Base-by-base conservation (phyloP, 2,888 invertebrate genomes). In the Toxonevra muliebris region DNA sequence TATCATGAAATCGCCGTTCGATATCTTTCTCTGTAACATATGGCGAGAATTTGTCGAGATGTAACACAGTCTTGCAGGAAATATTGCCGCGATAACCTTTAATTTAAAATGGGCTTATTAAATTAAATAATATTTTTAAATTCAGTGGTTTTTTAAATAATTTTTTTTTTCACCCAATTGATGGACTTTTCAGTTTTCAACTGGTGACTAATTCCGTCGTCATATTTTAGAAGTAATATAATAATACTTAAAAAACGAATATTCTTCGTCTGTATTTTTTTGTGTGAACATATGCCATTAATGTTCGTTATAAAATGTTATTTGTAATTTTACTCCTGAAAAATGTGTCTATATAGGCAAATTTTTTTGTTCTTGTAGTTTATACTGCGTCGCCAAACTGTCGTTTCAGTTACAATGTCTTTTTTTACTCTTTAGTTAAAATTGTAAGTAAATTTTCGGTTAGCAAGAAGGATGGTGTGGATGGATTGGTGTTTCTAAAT, bases 51-150 rank as follows among this genome's bases (percentile, higher is more conserved):
- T 85, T 85, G 64, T 85, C 85, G 71, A 85, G 75, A 62, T 84
- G 85, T 61, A 85, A 74, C 5, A 85, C 81, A 2, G 84, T 84
- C 71, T 85, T 85, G 65, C 84, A 84, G 13, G 84, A 84, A 63
- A 84, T 81, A 70, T 84, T 85, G 61, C 80, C 79, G 30, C 84
- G 84, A 74, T 83, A 84, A 55, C 82, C 84, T 83, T 10, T 3
- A 57, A 60, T 30, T 30, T 30, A 4, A 30, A 30, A 30, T 30
- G 7, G 30, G 30, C 30, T 30, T 19, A 43, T 41, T 40, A 15
- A 48, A 9, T 61, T 3, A 55, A 52, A 52, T 1, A 30, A 42
- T n/a, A n/a, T n/a, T n/a, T n/a, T n/a, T n/a, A n/a, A n/a, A n/a
- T n/a, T n/a, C n/a, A 48, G n/a, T 15, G 2, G 13, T 48, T 30